Evolutionary conservation across 2,113 vertebrate species (phyloP), one percentile per base, ranked within the genome.

Genomic region (Pseudopipra pipra): DNA sequence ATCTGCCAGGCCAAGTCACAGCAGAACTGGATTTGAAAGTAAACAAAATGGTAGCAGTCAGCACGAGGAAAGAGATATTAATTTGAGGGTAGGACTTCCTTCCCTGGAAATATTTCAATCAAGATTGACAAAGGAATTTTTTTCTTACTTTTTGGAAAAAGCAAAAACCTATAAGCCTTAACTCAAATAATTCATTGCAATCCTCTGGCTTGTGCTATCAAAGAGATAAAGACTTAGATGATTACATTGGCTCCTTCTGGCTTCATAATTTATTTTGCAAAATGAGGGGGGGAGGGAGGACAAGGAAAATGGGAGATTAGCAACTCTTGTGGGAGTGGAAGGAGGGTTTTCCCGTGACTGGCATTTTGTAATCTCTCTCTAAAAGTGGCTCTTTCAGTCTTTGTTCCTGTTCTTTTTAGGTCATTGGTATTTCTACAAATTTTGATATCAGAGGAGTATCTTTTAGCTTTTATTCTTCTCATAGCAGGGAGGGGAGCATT

Each of bases 211-310:
- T 93, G 39, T 67, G 44, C 61, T 86, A 13, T 95, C 76, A 52
- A 39, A 67, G 68, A 92, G 89, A 84, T 95, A 92, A 84, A 95
- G 86, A 49, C 43, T 90, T 77, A 67, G 43, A 89, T 76, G 75
- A 93, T 96, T 93, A 86, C 35, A n/a, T 23, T 95, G 94, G 80
- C 80, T 96, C 51, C 76, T 92, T 90, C 89, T 97, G 86, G 72
- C 87, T 92, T 89, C 63, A 49, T 90, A 80, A 95, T 93, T 95
- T 88, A 92, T 95, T 94, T 95, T 88, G 39, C 76, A 81, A 67
- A 93, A 63, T 39, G 37, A 24, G 4, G 37, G 27, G 23, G 39
- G n/a, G 9, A 5, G 9, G 14, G 47, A 21, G 49, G 12, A n/a
- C 14, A 8, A 3, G 27, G 62, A 74, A 86, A 85, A 93, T 81